Conservation (phyloP, 1,140 invertebrate genomes). For the Harpegnathos saltator region DNA sequence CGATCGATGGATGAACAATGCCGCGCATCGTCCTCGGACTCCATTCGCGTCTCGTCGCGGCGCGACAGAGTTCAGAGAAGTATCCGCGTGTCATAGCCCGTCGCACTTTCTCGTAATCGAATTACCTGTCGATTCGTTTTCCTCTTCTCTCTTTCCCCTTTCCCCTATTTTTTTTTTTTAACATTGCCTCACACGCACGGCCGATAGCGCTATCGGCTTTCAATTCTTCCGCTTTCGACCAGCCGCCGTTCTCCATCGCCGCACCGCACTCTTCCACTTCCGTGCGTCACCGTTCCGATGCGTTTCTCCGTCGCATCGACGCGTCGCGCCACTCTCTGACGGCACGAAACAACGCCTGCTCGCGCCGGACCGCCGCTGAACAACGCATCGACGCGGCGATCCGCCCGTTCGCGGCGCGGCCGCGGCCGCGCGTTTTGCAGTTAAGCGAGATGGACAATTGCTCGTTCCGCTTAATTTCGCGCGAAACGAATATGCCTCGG, state of each 20-base stretch:
- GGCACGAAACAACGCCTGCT: not conserved
- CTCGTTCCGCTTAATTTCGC: slow-evolving; percentile 47
- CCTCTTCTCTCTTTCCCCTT: no score
- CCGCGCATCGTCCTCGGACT: not conserved
- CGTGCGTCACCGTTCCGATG: not conserved
- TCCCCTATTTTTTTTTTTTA: no score
- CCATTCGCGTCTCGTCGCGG: slow-evolving; percentile 19
- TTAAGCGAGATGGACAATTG: not conserved
- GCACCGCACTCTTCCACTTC: not conserved
- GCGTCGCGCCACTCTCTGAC: not conserved
- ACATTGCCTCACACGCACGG: not conserved
- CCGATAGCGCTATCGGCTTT: slow-evolving; percentile 20
- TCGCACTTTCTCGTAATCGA: slow-evolving; percentile 33
- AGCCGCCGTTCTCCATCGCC: not conserved
- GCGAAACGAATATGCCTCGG: slow-evolving; percentile 9
- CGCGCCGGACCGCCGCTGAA: no score
- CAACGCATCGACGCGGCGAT: not conserved
- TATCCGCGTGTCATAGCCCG: slow-evolving; percentile 17
- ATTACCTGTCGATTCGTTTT: slow-evolving; percentile 18
- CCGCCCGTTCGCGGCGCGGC: no score
- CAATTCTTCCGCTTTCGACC: slow-evolving; percentile 28
- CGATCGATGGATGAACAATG: not conserved
- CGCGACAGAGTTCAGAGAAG: slow-evolving; percentile 1
- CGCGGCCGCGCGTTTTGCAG: no score
- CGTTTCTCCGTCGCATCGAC: slow-evolving; percentile 2